phyloP scores from a whole-genome alignment of 2,888 invertebrate genomes.

The Cremastinae sp. region DNA sequence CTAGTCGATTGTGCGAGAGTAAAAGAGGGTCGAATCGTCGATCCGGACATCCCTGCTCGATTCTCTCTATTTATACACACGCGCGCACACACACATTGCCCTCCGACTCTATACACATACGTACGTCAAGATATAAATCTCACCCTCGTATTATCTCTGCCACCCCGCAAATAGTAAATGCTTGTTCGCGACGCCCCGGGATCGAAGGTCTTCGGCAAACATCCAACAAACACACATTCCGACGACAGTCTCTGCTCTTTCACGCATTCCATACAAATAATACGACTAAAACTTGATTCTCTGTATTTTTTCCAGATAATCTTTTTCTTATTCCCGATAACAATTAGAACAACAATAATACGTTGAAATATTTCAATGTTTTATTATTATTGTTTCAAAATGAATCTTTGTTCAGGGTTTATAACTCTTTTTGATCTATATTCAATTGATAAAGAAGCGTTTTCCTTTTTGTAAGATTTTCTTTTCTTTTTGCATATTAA shows the following conservation, averaged over 20 bases:
- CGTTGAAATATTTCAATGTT: too few relatives aligned
- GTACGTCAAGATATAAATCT: conserved; percentile 70
- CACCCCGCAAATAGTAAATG: conserved; percentile 75
- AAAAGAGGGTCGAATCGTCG: conserved; percentile 63
- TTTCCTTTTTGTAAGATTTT: too few relatives aligned
- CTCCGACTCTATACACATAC: conserved; percentile 11
- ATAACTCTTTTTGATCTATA: too few relatives aligned
- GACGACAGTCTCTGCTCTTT: conserved; percentile 4
- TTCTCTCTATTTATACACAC: conserved; percentile 57
- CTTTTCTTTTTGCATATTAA: too few relatives aligned
- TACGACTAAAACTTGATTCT: neutral
- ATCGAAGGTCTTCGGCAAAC: conserved; percentile 60
- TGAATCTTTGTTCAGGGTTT: too few relatives aligned
- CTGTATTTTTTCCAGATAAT: too few relatives aligned
- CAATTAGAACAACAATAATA: too few relatives aligned
- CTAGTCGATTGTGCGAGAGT: conserved; percentile 41
- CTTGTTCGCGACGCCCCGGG: conserved; percentile 72
- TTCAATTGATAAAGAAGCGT: too few relatives aligned
- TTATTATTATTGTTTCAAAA: too few relatives aligned
- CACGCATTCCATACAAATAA: conserved; percentile 21
- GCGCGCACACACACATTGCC: conserved; percentile 51
- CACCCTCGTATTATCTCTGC: conserved; percentile 74
- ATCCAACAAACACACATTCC: conserved; percentile 31
- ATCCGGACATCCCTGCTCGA: conserved; percentile 66
- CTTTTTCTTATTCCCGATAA: too few relatives aligned